Conservation (phyloP, 92 coral and sea anemone genomes). For the Phenganax subtilis region DNA sequence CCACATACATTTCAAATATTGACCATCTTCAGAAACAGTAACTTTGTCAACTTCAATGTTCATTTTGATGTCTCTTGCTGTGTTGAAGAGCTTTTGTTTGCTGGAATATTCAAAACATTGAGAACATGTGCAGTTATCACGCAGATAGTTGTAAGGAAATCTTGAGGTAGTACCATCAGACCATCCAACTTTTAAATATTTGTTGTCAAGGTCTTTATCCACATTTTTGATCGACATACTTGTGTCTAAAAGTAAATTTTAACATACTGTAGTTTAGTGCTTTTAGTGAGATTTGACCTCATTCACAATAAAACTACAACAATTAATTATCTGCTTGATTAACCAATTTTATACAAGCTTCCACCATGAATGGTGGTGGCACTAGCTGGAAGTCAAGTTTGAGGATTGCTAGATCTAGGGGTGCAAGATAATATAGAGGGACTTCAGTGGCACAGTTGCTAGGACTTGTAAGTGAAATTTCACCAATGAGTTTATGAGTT, state of each 20-base stretch:
- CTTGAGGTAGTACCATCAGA: slow-evolving; percentile 31
- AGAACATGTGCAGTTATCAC: slow-evolving; percentile 42
- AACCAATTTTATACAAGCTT: no score
- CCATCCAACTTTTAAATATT: slow-evolving; percentile 29
- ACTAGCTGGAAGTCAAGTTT: no score
- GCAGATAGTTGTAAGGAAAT: slow-evolving; percentile 34
- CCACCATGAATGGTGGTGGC: no score
- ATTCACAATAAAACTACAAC: no score
- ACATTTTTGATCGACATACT: background rate
- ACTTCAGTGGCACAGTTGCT: no score
- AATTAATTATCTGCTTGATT: no score
- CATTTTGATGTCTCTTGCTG: background rate
- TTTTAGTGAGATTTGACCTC: no score
- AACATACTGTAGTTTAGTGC: no score
- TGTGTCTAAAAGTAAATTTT: background rate
- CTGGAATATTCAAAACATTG: slow-evolving; percentile 30
- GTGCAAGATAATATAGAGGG: no score
- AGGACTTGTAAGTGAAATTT: no score
- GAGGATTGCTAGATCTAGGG: no score
- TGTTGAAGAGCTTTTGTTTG: slow-evolving; percentile 26
- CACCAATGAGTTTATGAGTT: no score
- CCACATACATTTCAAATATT: slow-evolving; percentile 27
- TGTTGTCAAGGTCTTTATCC: slow-evolving; percentile 22
- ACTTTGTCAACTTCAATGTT: slow-evolving; percentile 11
- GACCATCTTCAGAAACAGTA: slow-evolving; percentile 8